Evolutionary conservation across 2,888 invertebrate species (phyloP).

Genomic region (Laspeyria flexula): DNA sequence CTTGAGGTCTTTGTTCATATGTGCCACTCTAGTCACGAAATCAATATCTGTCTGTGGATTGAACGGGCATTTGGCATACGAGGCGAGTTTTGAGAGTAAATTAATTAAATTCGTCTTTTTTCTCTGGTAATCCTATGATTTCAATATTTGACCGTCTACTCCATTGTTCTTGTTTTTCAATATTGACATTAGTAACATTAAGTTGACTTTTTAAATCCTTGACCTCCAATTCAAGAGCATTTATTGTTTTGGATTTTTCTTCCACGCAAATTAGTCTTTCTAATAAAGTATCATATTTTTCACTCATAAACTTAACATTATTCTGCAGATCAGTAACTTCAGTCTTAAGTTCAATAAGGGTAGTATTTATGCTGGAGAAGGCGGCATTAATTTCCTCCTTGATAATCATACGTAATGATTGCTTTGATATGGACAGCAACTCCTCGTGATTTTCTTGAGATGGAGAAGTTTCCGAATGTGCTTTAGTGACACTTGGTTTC

Average conservation of each 20-base stretch:
- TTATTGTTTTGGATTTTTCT: not conserved
- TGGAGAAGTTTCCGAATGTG: not conserved
- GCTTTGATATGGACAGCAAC: too few species aligned
- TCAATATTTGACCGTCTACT: conserved; percentile 3
- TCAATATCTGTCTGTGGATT: conserved; percentile 6
- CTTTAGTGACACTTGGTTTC: not conserved
- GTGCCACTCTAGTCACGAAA: conserved; percentile 7
- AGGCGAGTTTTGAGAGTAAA: not conserved
- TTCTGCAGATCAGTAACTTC: conserved; percentile 4
- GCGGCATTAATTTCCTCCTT: conserved; percentile 8
- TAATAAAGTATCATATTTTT: conserved; percentile 1
- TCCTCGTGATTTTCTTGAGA: not conserved
- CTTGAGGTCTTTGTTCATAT: conserved; percentile 1
- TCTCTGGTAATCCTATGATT: conserved; percentile 5
- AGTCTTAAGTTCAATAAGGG: not conserved
- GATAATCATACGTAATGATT: too few species aligned
- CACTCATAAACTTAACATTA: conserved; percentile 7
- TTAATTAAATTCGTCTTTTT: conserved; percentile 2
- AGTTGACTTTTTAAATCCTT: conserved; percentile 1
- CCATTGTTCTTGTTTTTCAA: conserved; percentile 6
- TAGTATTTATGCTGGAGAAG: not conserved
- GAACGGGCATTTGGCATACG: not conserved
- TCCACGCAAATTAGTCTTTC: not conserved
- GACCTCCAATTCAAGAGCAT: not conserved
- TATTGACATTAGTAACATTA: not conserved